Percentiles rank a stretch among this genome's conserved stretches.
Evolutionary conservation across 1,140 invertebrate genomes (phyloP).

Genomic region (Oncopodura yosiiana): DNA sequence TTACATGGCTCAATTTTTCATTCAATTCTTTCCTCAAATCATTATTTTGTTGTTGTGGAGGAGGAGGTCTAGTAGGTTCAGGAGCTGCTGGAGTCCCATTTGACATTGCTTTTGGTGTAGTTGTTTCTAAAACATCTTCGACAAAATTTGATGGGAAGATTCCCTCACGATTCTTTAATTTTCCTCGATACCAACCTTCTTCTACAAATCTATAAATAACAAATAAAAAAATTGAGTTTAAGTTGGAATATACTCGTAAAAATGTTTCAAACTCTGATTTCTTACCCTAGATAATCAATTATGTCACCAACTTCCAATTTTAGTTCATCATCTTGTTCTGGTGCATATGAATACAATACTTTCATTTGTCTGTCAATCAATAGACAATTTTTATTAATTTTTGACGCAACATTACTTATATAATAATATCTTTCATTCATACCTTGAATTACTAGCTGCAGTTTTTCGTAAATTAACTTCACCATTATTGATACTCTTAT

Average conservation of each 20-base stretch:
- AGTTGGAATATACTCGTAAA: slow-evolving; percentile 37
- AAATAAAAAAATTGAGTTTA: slow-evolving; percentile 40
- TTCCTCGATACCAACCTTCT: slow-evolving; percentile 81
- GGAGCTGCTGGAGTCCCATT: slow-evolving; percentile 34
- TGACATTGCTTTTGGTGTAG: no score
- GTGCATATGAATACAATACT: slow-evolving; percentile 82
- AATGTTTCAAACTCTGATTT: slow-evolving; percentile 56
- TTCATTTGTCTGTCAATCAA: slow-evolving; percentile 54
- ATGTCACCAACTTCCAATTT: slow-evolving; percentile 72
- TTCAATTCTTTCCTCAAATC: slow-evolving; percentile 20
- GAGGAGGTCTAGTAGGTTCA: no score
- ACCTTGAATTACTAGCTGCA: slow-evolving; percentile 9
- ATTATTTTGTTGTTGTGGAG: slow-evolving; percentile 24
- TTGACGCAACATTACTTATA: no score
- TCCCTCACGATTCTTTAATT: slow-evolving; percentile 58
- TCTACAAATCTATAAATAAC: no score
- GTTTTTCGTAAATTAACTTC: slow-evolving; percentile 2
- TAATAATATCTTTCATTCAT: no score
- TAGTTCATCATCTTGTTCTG: slow-evolving; percentile 84
- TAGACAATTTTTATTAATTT: no score
- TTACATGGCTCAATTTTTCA: slow-evolving; percentile 12
- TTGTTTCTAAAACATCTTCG: slow-evolving; percentile 45
- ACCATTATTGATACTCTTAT: slow-evolving; percentile 1
- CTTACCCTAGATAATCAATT: slow-evolving; percentile 77
- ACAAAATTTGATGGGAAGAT: slow-evolving; percentile 93